These are phyloP conservation scores for Hofmannophila pseudospretella DNA, from an alignment of 2,888 invertebrate genomes.

Conservation along the genomic window DNA sequence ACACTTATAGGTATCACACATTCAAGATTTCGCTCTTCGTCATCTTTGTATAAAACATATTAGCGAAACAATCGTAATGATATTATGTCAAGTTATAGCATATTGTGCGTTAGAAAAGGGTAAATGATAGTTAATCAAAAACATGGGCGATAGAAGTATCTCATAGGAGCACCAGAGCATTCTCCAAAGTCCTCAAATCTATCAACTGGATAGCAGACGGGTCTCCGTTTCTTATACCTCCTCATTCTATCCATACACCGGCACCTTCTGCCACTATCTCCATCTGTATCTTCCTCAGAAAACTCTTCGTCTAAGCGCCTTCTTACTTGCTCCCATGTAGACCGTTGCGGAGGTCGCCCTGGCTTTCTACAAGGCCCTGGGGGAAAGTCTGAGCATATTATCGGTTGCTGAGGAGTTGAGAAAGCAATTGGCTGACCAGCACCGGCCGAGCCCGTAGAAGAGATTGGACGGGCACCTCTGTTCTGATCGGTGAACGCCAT, in stretches of 20 bases:
- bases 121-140: too few relatives aligned
- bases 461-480: conserved; percentile 11
- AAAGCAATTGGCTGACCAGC: neutral
- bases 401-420: neutral
- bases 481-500: conserved; percentile 2
- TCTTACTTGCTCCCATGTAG: conserved; percentile 13
- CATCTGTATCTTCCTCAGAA: conserved; percentile 22
- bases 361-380: conserved; percentile 2
- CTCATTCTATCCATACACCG: conserved; percentile 25
- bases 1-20: too few relatives aligned
- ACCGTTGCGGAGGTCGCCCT: conserved; percentile 14
- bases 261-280: conserved; percentile 19
- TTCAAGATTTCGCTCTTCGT: too few relatives aligned
- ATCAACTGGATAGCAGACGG: conserved; percentile 6
- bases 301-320: conserved; percentile 23
- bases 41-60: too few relatives aligned
- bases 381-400: neutral
- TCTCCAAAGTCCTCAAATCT: neutral
- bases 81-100: too few relatives aligned
- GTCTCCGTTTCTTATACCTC: conserved; percentile 14
- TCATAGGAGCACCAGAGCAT: neutral
- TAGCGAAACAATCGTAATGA: too few relatives aligned
- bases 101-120: too few relatives aligned
- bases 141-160: neutral
- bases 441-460: neutral